Base-by-base conservation (phyloP, 2,113 vertebrate species). In the Halichoeres trimaculatus region DNA sequence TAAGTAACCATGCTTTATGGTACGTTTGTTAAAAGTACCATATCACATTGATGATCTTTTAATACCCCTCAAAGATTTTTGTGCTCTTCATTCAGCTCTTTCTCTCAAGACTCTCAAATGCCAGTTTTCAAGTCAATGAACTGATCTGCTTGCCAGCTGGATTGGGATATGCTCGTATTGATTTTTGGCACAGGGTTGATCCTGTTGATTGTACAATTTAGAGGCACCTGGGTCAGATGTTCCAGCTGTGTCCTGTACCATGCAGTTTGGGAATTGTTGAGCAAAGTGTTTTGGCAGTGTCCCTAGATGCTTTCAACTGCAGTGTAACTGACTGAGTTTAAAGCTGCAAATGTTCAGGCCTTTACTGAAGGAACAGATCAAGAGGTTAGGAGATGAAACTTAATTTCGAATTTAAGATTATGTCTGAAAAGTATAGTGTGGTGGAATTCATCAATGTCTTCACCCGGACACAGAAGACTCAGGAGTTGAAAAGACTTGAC, bases 121-220 rank as follows among this genome's bases (percentile, higher is more conserved):
- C n/a, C 30, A 51, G 14, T 26, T 48, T 36, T 8, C 30, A 34
- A 22, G 17, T 50, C 19, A 43, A 13, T 13, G 1, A 26, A n/a
- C 14, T 43, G 43, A 40, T 0, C n/a, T 47, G 2, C 10, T 52
- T 60, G 71, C 22, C 51, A 67, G 34, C 47, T 61, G 51, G 55
- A 41, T 16, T 3, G 8, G 52, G 30, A n/a, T 54, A 45, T 4
- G 41, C 35, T 50, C 22, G 4, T 76, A 76, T 88, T 35, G 78
- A 88, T 81, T 45, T 30, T 16, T 61, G 62, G 52, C 74, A 43
- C 43, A 6, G 22, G 6, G 10, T 3, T 34, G 23, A 66, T 60
- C 50, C 16, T 72, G 78, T 64, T 77, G 65, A 71, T 38, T 47
- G 8, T 43, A 34, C 72, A 40, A 9, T 62, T 75, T 70, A 3